Percentiles rank a stretch among this genome's conserved stretches.
Conservation (phyloP, 2,113 vertebrate species). For the Psittacara wagleri region DNA sequence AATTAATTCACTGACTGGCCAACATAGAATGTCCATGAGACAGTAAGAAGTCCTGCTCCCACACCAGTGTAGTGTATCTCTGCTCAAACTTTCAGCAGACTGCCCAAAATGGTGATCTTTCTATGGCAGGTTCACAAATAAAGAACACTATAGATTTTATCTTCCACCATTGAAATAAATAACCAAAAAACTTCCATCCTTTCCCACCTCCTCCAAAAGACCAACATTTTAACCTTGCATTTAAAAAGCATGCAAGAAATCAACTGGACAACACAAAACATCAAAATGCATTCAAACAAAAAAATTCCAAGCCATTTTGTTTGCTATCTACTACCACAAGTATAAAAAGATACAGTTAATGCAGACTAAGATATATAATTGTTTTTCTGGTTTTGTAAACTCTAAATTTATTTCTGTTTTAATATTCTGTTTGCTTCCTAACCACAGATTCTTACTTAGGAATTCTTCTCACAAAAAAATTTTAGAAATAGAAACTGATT, state of each 20-base stretch:
- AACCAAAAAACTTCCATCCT: neutral
- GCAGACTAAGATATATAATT: neutral
- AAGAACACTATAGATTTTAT: neutral
- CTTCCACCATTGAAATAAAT: neutral
- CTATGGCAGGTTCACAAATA: neutral
- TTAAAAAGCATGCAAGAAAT: neutral
- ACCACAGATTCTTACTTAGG: neutral
- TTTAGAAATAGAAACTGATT: neutral
- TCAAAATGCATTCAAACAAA: neutral
- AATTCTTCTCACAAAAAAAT: neutral
- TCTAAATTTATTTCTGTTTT: neutral
- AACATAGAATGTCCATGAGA: neutral
- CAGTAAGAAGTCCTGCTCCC: neutral
- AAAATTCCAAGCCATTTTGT: neutral
- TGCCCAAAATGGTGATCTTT: neutral
- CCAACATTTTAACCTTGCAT: neutral
- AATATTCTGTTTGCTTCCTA: neutral
- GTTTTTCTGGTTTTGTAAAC: neutral
- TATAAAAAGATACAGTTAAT: neutral
- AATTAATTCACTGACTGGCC: neutral
- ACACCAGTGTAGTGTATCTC: neutral
- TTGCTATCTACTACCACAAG: neutral
- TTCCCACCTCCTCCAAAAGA: neutral
- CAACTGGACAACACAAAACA: neutral
- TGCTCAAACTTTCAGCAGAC: neutral